These are phyloP conservation scores for Lota lota DNA, from an alignment of 2,113 vertebrate species.

Conservation along the genomic window DNA sequence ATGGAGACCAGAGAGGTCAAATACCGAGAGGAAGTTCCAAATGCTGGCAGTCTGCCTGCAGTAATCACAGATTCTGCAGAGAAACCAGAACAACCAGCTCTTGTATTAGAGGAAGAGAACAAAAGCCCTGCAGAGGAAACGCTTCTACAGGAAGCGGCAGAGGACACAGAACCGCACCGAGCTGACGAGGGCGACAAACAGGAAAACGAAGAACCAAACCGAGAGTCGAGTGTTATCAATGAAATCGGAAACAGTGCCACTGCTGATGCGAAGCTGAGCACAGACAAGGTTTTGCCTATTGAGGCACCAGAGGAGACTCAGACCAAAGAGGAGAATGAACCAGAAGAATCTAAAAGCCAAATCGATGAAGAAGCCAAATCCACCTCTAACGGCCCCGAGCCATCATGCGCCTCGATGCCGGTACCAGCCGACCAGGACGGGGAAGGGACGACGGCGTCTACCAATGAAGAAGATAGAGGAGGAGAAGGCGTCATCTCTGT, in stretches of 20 bases:
- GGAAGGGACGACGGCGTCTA: conserved; percentile 44
- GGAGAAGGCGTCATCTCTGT: conserved; percentile 29
- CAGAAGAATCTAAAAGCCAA: conserved; percentile 33
- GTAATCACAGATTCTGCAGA: not conserved
- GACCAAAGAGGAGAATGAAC: conserved; percentile 14
- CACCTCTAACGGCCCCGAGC: conserved; percentile 25
- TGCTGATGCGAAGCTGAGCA: conserved; percentile 9
- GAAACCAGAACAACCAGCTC: conserved; percentile 17
- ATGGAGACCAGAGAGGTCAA: not conserved
- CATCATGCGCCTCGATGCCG: conserved; percentile 31
- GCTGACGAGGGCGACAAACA: conserved; percentile 16
- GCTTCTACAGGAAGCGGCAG: conserved; percentile 8
- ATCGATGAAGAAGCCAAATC: conserved; percentile 43
- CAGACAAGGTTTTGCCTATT: conserved; percentile 17
- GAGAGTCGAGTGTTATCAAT: conserved; percentile 18
- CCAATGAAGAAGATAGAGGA: conserved; percentile 29
- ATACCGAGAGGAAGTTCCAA: not conserved
- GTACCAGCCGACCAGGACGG: conserved; percentile 42
- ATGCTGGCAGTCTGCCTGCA: not conserved
- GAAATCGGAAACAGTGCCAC: conserved; percentile 23
- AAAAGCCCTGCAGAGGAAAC: conserved; percentile 39
- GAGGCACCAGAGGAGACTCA: conserved; percentile 24
- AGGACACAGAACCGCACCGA: conserved; percentile 19
- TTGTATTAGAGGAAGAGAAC: conserved; percentile 33
- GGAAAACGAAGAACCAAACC: conserved; percentile 5